These are phyloP conservation scores for Dufourea novaeangliae DNA, from an alignment of 1,140 invertebrate genomes.

Conservation along the genomic window DNA sequence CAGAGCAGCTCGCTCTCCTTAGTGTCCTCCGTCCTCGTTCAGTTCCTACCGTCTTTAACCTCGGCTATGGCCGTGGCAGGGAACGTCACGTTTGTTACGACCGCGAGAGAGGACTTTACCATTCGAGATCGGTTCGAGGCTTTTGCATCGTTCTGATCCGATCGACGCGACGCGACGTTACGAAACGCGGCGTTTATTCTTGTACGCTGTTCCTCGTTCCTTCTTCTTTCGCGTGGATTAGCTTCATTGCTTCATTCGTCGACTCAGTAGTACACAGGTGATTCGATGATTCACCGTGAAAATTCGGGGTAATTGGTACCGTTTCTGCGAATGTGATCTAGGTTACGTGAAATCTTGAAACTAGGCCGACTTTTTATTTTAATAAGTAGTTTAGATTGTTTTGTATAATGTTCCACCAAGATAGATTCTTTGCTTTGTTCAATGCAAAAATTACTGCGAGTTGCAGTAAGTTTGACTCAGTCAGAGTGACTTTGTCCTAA, in stretches of 20 bases:
- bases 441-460: too few species aligned
- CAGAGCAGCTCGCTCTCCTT: constrained; percentile 49
- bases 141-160: constrained; percentile 51
- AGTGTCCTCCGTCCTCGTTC: constrained; percentile 32
- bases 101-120: constrained; percentile 35
- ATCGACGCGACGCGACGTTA: constrained; percentile 37
- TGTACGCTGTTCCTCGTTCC: background rate
- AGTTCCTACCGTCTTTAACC: constrained; percentile 33
- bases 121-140: constrained; percentile 36
- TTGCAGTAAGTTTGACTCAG: too few species aligned
- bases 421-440: too few species aligned
- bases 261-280: background rate
- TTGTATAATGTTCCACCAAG: too few species aligned
- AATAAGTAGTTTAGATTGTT: too few species aligned
- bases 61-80: constrained; percentile 31
- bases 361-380: too few species aligned
- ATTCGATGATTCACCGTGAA: background rate
- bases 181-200: constrained; percentile 37
- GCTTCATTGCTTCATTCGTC: constrained; percentile 6
- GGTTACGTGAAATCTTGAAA: too few species aligned
- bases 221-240: background rate
- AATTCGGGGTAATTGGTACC: background rate
- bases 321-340: too few species aligned
- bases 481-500: too few species aligned
- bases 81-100: constrained; percentile 50